Base-by-base conservation (phyloP, 2,888 invertebrate species). In the Eilema sororculum region DNA sequence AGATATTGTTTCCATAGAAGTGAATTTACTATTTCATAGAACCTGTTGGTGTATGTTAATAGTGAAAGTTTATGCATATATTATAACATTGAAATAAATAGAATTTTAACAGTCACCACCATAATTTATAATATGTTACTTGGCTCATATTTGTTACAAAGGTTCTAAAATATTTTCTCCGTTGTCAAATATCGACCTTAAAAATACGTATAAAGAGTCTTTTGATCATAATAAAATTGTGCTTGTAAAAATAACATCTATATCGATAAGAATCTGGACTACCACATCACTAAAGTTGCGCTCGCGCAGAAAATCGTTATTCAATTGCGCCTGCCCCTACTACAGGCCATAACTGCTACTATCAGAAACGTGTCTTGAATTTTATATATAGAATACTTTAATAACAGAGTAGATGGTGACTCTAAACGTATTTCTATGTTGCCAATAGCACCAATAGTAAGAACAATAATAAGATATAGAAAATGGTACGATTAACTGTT, bases 231-330 rank as follows among this genome's bases (percentile, higher is more conserved):
- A 41, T 41, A 13, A 41, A 41, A 41, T 41, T 41, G 67, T 72
- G 78, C 76, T 78, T 78, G 63, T 22, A 37, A n/a, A 64, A 72
- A 73, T 57, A 70, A 75, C 77, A 74, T 81, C 75, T 61, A 58
- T 65, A 76, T 88, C 86, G 85, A 85, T 84, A 84, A 80, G 68
- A 67, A 71, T 76, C 33, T 68, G 33, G 58, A 71, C 60, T 28
- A 67, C 72, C 74, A 71, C 89, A 86, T 79, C 90, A 87, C 90
- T 90, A 86, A 46, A 63, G 73, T 57, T 79, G 82, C 82, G 84
- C 79, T 74, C 76, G 82, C 82, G 85, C 83, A 87, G 84, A 86
- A 88, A 91, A 87, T 91, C 88, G 88, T 91, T 90, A 91, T 92
- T 91, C 92, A 92, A 91, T 91, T 91, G 89, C 82, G 83, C 85